phyloP scores from a whole-genome alignment of 2,888 invertebrate species.

The Esperia sulphurella region DNA sequence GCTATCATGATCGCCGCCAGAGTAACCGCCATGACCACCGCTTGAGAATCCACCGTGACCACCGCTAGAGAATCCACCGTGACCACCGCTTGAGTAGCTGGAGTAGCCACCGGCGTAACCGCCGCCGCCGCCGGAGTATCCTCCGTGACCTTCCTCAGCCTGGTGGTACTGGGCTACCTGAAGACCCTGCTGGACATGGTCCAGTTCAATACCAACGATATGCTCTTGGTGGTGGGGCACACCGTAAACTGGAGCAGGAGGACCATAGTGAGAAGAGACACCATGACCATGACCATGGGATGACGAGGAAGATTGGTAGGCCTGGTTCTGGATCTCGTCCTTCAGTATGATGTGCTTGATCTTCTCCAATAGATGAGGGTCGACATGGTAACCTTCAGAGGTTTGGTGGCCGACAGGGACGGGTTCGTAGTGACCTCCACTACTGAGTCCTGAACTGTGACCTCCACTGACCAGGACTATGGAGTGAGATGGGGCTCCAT shows the following conservation, averaged over 20 bases:
- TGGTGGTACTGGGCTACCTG: slow-evolving; percentile 93
- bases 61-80: slow-evolving; percentile 41
- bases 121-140: slow-evolving; percentile 28
- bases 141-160: slow-evolving; percentile 77
- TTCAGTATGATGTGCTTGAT: slow-evolving; percentile 91
- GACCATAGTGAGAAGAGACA: slow-evolving; percentile 84
- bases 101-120: slow-evolving; percentile 37
- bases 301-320: slow-evolving; percentile 71
- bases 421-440: slow-evolving; percentile 86
- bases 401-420: slow-evolving; percentile 89
- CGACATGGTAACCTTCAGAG: slow-evolving; percentile 89
- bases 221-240: slow-evolving; percentile 81
- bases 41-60: slow-evolving; percentile 58
- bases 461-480: slow-evolving; percentile 83
- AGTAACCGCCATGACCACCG: slow-evolving; percentile 46
- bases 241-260: slow-evolving; percentile 84
- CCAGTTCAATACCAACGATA: slow-evolving; percentile 91
- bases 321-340: slow-evolving; percentile 83
- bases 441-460: slow-evolving; percentile 70
- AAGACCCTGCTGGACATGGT: slow-evolving; percentile 90
- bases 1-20: slow-evolving; percentile 31
- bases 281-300: slow-evolving; percentile 66
- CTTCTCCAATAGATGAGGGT: slow-evolving; percentile 88
- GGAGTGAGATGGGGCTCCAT: slow-evolving; percentile 75
- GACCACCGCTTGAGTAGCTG: slow-evolving; percentile 30